Evolutionary conservation across 2,797 vertebrate species (phyloP).

Genomic region (Channallabes apus): DNA sequence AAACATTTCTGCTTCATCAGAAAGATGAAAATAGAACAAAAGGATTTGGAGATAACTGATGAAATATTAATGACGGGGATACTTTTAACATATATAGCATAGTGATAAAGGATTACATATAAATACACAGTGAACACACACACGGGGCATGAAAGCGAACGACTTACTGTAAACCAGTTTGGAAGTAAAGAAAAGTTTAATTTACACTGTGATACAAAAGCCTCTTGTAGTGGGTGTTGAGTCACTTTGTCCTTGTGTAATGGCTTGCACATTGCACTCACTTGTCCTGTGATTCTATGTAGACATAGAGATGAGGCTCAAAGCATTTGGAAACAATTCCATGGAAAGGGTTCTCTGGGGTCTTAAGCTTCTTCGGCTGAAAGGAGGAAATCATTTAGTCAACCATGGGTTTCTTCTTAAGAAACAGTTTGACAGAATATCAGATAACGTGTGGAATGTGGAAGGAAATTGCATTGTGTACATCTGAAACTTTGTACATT

Average conservation of each 20-base stretch:
- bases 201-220: constrained; percentile 3
- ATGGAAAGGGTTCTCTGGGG: constrained; percentile 94
- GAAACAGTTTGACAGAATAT: background rate
- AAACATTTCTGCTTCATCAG: constrained; percentile 76
- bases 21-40: constrained; percentile 62
- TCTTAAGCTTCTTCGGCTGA: constrained; percentile 93
- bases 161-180: constrained; percentile 8
- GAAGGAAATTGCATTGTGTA: constrained; percentile 47
- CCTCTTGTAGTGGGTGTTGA: background rate
- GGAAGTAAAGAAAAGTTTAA: background rate
- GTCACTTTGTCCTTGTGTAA: constrained; percentile 12
- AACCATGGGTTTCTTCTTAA: constrained; percentile 35
- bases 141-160: background rate
- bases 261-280: constrained; percentile 71
- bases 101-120: constrained; percentile 8
- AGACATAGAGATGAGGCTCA: constrained; percentile 97
- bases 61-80: constrained; percentile 23
- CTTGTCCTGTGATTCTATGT: constrained; percentile 99
- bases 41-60: constrained; percentile 57
- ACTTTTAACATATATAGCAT: constrained; percentile 11
- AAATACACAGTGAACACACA: background rate
- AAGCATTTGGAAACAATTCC: constrained; percentile 99
- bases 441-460: constrained; percentile 13
- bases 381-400: constrained; percentile 55
- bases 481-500: constrained; percentile 12